Conservation (phyloP, 2,113 vertebrate genomes). For the Notothenia coriiceps region DNA sequence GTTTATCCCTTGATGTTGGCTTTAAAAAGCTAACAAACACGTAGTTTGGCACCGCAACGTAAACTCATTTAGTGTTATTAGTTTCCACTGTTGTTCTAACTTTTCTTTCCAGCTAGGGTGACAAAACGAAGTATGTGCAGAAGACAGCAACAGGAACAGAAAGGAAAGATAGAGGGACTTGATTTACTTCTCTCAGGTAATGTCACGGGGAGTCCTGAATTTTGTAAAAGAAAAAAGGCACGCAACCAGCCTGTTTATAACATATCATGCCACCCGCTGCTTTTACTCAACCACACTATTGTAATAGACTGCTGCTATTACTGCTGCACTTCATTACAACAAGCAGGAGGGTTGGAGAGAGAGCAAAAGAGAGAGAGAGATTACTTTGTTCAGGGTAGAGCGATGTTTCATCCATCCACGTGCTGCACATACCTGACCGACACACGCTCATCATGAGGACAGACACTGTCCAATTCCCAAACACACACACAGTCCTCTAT, state of each 20-base stretch:
- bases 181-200: not conserved
- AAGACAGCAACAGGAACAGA: constrained; percentile 34
- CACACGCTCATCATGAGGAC: constrained; percentile 45
- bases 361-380: constrained; percentile 18
- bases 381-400: constrained; percentile 57
- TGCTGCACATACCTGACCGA: constrained; percentile 70
- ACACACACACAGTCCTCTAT: constrained; percentile 8
- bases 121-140: constrained; percentile 4
- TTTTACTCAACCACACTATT: constrained; percentile 58
- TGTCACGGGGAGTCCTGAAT: constrained; percentile 20
- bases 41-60: constrained; percentile 22
- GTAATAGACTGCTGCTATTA: constrained; percentile 57
- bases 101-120: constrained; percentile 26
- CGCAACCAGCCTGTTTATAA: constrained; percentile 27
- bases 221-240: constrained; percentile 25
- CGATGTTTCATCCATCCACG: constrained; percentile 73
- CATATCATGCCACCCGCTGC: constrained; percentile 53
- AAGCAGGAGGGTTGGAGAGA: constrained; percentile 40
- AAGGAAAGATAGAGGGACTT: not conserved
- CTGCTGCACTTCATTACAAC: constrained; percentile 57
- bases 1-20: constrained; percentile 68
- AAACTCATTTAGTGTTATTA: constrained; percentile 44
- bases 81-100: constrained; percentile 54
- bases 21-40: constrained; percentile 59
- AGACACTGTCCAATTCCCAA: constrained; percentile 25